These are phyloP conservation scores for Pelecanus crispus DNA, from an alignment of 2,113 vertebrate genomes.

Conservation along the genomic window DNA sequence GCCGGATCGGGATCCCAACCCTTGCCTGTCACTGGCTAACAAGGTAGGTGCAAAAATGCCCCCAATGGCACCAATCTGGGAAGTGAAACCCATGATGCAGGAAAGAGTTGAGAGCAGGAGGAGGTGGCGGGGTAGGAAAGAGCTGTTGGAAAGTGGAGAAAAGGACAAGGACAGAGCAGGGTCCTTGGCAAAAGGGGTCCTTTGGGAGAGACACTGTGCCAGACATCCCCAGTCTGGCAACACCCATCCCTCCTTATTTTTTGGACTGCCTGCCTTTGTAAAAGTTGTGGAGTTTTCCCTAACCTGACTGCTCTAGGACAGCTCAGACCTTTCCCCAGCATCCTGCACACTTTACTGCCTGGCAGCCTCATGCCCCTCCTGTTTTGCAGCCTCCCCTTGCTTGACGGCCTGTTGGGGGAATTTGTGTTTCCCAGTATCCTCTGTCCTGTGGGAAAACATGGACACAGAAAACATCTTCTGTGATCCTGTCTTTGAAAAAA, in stretches of 20 bases:
- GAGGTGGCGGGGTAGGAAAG: background rate
- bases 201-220: background rate
- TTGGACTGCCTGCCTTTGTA: background rate
- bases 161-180: background rate
- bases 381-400: background rate
- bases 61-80: background rate
- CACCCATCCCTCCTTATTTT: background rate
- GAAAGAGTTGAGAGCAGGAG: background rate
- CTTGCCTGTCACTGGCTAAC: slow-evolving; percentile 87
- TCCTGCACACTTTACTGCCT: background rate
- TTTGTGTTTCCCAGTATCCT: background rate
- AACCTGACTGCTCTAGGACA: background rate
- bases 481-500: background rate
- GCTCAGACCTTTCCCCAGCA: background rate
- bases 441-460: background rate
- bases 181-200: background rate
- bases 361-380: background rate
- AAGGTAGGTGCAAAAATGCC: slow-evolving; percentile 77
- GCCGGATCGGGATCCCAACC: slow-evolving; percentile 81
- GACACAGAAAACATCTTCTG: background rate
- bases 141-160: background rate
- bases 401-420: background rate
- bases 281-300: background rate
- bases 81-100: background rate
- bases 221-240: background rate